Percentiles rank a stretch among this genome's conserved stretches.
Conservation (phyloP, 1,140 invertebrate genomes). For the Drosophila kanapiae region DNA sequence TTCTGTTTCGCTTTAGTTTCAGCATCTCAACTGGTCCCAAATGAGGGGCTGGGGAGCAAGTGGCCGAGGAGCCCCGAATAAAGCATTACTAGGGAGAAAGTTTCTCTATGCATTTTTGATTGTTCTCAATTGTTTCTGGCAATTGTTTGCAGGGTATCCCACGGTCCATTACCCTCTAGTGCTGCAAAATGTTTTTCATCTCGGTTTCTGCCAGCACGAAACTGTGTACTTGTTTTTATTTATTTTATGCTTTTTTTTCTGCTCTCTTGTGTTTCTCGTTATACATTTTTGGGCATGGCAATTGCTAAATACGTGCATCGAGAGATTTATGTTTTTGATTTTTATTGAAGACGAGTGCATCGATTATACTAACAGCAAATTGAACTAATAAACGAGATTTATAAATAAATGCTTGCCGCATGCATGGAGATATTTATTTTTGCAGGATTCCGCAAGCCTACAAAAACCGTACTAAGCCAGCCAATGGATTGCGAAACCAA, state of each 20-base stretch:
- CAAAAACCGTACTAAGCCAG: constrained; percentile 34
- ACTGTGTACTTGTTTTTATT: constrained; percentile 31
- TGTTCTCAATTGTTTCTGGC: constrained; percentile 47
- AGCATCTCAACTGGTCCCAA: constrained; percentile 39
- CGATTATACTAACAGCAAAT: constrained; percentile 64
- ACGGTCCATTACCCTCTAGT: constrained; percentile 50
- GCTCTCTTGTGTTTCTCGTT: constrained; percentile 8
- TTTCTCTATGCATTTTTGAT: constrained; percentile 62
- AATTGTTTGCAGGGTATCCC: constrained; percentile 60
- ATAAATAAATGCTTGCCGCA: constrained; percentile 52
- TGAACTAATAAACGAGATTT: constrained; percentile 78
- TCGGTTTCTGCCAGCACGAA: constrained; percentile 1
- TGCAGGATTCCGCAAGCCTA: constrained; percentile 13
- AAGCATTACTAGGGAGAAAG: constrained; percentile 43
- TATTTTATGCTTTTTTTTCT: constrained; percentile 24
- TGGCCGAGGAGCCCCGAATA: constrained; percentile 27
- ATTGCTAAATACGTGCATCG: constrained; percentile 18
- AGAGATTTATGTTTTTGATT: constrained; percentile 64
- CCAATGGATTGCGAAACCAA: constrained; percentile 23
- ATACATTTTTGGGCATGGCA: constrained; percentile 35
- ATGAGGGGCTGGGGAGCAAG: constrained; percentile 37
- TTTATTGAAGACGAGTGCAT: constrained; percentile 67
- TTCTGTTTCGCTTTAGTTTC: constrained; percentile 33
- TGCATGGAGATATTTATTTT: constrained; percentile 33
- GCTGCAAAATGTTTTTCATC: constrained; percentile 50